These are phyloP conservation scores for Ethmia dodecea DNA, from an alignment of 2,888 invertebrate species.

Conservation along the genomic window DNA sequence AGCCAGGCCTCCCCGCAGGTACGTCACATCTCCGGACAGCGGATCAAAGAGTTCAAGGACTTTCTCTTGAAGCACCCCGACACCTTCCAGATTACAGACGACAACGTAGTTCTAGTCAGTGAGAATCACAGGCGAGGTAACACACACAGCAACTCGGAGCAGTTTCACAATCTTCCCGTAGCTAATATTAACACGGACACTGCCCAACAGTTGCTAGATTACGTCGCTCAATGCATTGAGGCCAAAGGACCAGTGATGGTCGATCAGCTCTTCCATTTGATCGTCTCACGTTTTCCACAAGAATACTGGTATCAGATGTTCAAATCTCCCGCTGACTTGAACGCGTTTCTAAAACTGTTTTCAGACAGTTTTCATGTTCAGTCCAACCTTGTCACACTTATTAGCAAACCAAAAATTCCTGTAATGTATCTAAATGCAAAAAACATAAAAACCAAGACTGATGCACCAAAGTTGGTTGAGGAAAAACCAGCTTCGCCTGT, in stretches of 20 bases:
- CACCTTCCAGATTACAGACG: conserved; percentile 90
- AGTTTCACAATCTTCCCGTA: conserved; percentile 83
- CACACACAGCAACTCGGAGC: conserved; percentile 81
- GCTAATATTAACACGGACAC: conserved; percentile 89
- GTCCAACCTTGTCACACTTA: conserved; percentile 91
- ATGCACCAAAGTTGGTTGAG: conserved; percentile 67
- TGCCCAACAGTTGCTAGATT: conserved; percentile 89
- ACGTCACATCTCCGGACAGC: conserved; percentile 95
- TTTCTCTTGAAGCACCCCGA: conserved; percentile 91
- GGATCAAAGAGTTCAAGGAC: conserved; percentile 95
- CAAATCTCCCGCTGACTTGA: conserved; percentile 92
- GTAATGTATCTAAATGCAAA: conserved; percentile 75
- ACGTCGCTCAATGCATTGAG: conserved; percentile 89
- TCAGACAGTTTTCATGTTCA: conserved; percentile 97
- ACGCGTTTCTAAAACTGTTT: conserved; percentile 94
- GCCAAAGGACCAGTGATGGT: conserved; percentile 90
- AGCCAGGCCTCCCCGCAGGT: conserved; percentile 98
- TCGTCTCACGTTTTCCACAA: conserved; percentile 85
- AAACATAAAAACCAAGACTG: conserved; percentile 69
- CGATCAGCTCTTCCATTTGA: conserved; percentile 91
- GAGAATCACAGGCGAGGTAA: conserved; percentile 82
- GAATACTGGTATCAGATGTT: conserved; percentile 92
- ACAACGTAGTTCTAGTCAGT: conserved; percentile 88
- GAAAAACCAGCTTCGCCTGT: conserved; percentile 54
- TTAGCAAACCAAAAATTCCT: conserved; percentile 85